A percentile compares a stretch with the other conserved stretches of the same genome.
phyloP scores from a whole-genome alignment of 2,888 invertebrate species.

The Sialis lutaria region DNA sequence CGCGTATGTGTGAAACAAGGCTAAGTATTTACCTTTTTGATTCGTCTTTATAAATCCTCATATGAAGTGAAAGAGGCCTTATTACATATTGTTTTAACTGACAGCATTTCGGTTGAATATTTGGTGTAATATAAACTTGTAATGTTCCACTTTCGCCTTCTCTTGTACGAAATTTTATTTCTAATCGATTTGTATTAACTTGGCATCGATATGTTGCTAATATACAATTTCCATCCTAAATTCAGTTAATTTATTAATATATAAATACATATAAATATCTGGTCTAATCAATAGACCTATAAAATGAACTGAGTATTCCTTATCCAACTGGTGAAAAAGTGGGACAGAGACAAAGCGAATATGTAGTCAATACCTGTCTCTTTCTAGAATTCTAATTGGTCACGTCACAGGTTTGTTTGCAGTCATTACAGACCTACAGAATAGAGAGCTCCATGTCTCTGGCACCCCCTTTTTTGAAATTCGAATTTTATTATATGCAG shows the following conservation, averaged over 20 bases:
- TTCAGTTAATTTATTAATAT: constrained; percentile 7
- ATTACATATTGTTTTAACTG: constrained; percentile 50
- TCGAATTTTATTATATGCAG: no score
- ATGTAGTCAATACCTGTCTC: no score
- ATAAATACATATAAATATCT: neutral
- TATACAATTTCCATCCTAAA: constrained; percentile 46
- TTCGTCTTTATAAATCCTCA: constrained; percentile 47
- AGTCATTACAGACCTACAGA: no score
- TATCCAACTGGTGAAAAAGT: no score
- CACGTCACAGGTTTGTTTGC: no score
- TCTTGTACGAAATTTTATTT: constrained; percentile 64
- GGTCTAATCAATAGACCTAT: no score
- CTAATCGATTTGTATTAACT: constrained; percentile 77
- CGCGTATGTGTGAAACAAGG: no score
- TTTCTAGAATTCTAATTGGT: no score
- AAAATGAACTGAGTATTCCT: no score
- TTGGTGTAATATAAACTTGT: constrained; percentile 59
- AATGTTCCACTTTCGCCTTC: constrained; percentile 64
- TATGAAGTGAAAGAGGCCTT: constrained; percentile 62
- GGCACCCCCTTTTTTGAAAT: no score
- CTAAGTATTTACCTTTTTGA: constrained; percentile 29
- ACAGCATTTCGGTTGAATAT: constrained; percentile 64
- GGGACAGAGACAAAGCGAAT: no score
- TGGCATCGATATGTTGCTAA: constrained; percentile 86
- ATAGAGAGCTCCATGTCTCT: no score